Evolutionary conservation across 2,797 vertebrate genomes (phyloP), one percentile per base, ranked within the genome.

Genomic region (Tragopan temminckii): DNA sequence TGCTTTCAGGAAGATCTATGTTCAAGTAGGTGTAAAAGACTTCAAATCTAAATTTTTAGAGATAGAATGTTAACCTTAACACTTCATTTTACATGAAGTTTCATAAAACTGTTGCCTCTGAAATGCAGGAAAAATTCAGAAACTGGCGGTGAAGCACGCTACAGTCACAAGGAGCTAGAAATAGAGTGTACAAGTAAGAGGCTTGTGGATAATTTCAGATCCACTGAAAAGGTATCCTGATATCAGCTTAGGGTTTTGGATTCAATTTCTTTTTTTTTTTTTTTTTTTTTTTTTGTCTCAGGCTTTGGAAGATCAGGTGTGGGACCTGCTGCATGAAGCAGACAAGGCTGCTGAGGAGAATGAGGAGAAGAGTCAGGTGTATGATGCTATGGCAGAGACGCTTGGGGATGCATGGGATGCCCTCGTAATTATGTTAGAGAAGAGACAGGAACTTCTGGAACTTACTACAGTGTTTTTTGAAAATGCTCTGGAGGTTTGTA

Each of bases 301-400:
- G 98, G 97, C 98, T 96, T 96, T 98, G 96, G 98, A 99, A 97
- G 97, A 95, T 67, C 96, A 86, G 8, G 98, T 99, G 4, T 97
- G 98, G 97, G 97, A 97, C 77, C 96, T 99, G 81, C 94, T 99
- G 90, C 90, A 95, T 36, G 97, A 99, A 96, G 98, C 98, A 45
- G 98, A 99, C 95, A 97, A 96, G 78, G 97, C 97, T n/a, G 98
- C 98, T 31, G 98, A 98, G 35, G 97, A 98, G 66, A 97, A 98
- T 89, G 89, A 97, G 89, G 96, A 98, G 24, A 97, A 98, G 64
- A 94, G 96, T 38, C 96, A 94, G 68, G 97, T 99, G 75, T 98
- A 98, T 8, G 98, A 98, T 15, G 98, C 98, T 59, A 99, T 99
- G 98, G 98, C 98, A 3, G 68, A 96, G n/a, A 98, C 98, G 1